Evolutionary conservation across 2,113 vertebrate species (phyloP).

Genomic region (Stegastes partitus): DNA sequence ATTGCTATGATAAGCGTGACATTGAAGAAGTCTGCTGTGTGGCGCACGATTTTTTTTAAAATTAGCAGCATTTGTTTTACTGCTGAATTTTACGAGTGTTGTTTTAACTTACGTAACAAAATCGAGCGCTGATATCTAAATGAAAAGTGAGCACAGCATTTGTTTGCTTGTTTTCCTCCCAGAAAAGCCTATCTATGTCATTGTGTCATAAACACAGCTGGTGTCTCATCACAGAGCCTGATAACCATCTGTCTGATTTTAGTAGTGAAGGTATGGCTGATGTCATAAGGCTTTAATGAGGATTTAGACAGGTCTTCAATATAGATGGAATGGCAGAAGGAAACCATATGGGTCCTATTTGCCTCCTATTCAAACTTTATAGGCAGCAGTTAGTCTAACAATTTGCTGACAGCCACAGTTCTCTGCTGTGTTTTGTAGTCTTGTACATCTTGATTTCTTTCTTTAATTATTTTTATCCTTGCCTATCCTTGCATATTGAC

Average conservation of each 20-base stretch:
- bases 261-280: conserved; percentile 63
- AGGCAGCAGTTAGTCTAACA: conserved; percentile 61
- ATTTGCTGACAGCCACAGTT: conserved; percentile 67
- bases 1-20: not conserved
- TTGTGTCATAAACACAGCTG: conserved; percentile 73
- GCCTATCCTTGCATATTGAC: conserved; percentile 1
- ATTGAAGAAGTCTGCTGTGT: not conserved
- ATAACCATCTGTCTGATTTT: conserved; percentile 78
- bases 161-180: conserved; percentile 41
- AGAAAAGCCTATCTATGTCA: conserved; percentile 43
- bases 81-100: not conserved
- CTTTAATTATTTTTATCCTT: conserved; percentile 35
- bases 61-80: not conserved
- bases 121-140: conserved; percentile 25
- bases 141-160: conserved; percentile 35
- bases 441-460: conserved; percentile 47
- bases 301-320: conserved; percentile 74
- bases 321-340: conserved; percentile 70
- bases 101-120: conserved; percentile 12
- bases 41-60: not conserved
- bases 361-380: conserved; percentile 66
- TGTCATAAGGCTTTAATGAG: conserved; percentile 79
- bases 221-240: conserved; percentile 69
- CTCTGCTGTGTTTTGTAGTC: conserved; percentile 56
- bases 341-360: conserved; percentile 75